Conservation (phyloP, 2,113 vertebrate species). For the human (Homo sapiens) region GRCh38 chr4:137338501-137339000, state of each 20-base stretch:
- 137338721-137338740: background rate
- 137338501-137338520: constrained; percentile 5
- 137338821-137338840: background rate
- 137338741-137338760: background rate
- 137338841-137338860: background rate
- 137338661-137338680: background rate
- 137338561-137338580: background rate
- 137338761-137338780: background rate
- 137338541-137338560: constrained; percentile 31
- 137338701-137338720: background rate
- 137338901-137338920: background rate
- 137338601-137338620: background rate
- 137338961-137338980: background rate
- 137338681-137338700: background rate
- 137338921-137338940: background rate
- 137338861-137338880: background rate
- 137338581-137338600: background rate
- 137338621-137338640: background rate
- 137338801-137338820: background rate
- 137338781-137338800: background rate
- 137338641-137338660: background rate
- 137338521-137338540: background rate
- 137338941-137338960: background rate
- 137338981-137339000: background rate
- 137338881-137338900: background rate